phyloP scores from a whole-genome alignment of 1,140 invertebrate species.

The Micrasema minimum region DNA sequence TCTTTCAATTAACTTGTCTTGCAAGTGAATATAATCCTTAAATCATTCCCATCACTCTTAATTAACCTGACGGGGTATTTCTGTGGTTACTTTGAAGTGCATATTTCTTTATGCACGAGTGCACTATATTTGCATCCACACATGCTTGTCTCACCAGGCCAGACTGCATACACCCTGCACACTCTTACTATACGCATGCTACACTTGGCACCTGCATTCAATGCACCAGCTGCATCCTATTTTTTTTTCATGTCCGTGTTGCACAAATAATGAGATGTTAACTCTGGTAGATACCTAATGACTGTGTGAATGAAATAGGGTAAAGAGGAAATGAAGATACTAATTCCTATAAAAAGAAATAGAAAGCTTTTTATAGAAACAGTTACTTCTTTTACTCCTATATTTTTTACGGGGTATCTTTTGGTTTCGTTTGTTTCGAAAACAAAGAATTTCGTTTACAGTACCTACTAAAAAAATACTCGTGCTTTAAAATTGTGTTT shows the following conservation, averaged over 20 bases:
- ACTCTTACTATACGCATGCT: slow-evolving; percentile 8
- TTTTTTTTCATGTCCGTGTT: slow-evolving; percentile 17
- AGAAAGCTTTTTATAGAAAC: too few species aligned
- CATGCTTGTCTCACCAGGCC: background rate
- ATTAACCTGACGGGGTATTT: too few species aligned
- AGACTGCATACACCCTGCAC: background rate
- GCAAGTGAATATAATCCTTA: too few species aligned
- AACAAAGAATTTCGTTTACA: too few species aligned
- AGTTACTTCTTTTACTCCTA: too few species aligned
- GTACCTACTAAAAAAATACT: too few species aligned
- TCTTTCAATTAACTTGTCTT: too few species aligned
- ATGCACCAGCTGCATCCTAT: slow-evolving; percentile 30
- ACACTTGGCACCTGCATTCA: slow-evolving; percentile 21
- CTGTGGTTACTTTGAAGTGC: slow-evolving; percentile 1
- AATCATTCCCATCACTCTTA: too few species aligned
- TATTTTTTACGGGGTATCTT: too few species aligned
- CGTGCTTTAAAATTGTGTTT: too few species aligned
- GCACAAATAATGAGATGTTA: slow-evolving; percentile 9
- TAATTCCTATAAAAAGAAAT: too few species aligned
- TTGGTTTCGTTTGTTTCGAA: too few species aligned
- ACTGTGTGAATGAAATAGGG: slow-evolving; percentile 1
- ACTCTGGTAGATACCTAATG: background rate
- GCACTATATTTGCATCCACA: slow-evolving; percentile 26
- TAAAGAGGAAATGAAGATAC: background rate
- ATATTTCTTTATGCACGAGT: slow-evolving; percentile 15